Base-by-base conservation (phyloP, 2,888 invertebrate genomes). In the Apodemia duryi region DNA sequence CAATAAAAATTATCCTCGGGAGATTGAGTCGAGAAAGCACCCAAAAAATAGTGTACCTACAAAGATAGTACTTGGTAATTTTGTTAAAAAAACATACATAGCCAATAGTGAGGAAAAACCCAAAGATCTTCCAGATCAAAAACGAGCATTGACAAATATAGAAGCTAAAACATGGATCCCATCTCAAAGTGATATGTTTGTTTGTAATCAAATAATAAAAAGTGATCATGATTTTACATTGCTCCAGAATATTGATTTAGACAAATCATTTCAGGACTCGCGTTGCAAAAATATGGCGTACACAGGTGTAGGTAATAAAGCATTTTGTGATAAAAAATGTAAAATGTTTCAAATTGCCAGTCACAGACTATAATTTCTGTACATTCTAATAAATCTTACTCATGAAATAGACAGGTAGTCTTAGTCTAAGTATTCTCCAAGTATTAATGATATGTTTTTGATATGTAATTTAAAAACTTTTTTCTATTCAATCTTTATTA, bases 311-410 rank as follows among this genome's bases (percentile, higher is more conserved):
- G 43, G 77, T 35, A 77, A 76, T 67, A 79, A 81, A 67, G 67
- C 79, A 60, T 73, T 76, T 64, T 80, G 84, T 28, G 85, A 86
- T 67, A 88, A 82, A 79, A 84, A 84, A 70, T 68, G 72, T 67
- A 90, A 88, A 79, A 89, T 88, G 85, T 86, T 85, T 66, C 87
- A 85, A 80, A 75, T 89, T 41, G 86, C 88, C 65, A 82, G 88
- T 49, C 90, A 90, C 70, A 82, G 79, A 71, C 70, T 75, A 64
- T 46, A 46, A 46, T 13, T 5, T 13, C 11, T 46, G 13, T 43
- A 11, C 38, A 38, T 38, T 43, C 43, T 4, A 43, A 11, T 43
- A 3, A 41, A 43, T 43, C 11, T 11, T 10, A 11, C 10, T 43
- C 2, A 43, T 43, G 11, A 11, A 4, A 43, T 51, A 2, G n/a